Base-by-base conservation (phyloP, 2,113 vertebrate species). In the Pachyramphus minor region DNA sequence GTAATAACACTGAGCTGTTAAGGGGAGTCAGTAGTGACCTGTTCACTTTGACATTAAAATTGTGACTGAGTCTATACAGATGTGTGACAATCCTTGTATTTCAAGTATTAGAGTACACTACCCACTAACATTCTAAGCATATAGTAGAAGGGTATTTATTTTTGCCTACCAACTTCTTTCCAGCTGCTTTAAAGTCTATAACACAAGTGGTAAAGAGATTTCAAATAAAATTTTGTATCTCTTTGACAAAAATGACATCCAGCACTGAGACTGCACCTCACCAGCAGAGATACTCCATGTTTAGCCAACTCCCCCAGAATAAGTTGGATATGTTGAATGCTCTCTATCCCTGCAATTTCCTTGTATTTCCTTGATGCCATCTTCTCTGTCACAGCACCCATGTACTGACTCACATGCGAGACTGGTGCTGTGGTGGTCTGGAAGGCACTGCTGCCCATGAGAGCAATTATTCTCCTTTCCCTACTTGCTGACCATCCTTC, bases 401-500 rank as follows among this genome's bases (percentile, higher is more conserved):
- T 39, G 21, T 73, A 72, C 11, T 33, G 39, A 11, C 39, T 88
- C 21, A 13, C 1, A 1, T 30, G 33, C 33, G n/a, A 69, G 19
- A 11, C 24, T 84, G 47, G 17, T n/a, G 56, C 22, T 63, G 33
- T 31, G 25, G 23, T 59, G 35, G 8, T 16, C 35, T 67, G 50
- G 31, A 69, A 28, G n/a, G 25, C n/a, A 21, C 14, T 66, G 37
- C 37, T 73, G 27, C 33, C 42, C 11, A 3, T 53, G 42, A 56
- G 21, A 44, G 44, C 52, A 88, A 41, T 50, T 72, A 50, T 67
- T 66, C 39, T 83, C n/a, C 41, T 89, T 31, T 11, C 8, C 6
- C 20, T 0, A 0, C 47, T 66, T 14, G 3, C 41, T 13, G 8
- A 27, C 11, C 24, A 25, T 12, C 27, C 72, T 79, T 62, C 66